Conservation (phyloP, 1,140 invertebrate species). For the Drosophila micromelanica region DNA sequence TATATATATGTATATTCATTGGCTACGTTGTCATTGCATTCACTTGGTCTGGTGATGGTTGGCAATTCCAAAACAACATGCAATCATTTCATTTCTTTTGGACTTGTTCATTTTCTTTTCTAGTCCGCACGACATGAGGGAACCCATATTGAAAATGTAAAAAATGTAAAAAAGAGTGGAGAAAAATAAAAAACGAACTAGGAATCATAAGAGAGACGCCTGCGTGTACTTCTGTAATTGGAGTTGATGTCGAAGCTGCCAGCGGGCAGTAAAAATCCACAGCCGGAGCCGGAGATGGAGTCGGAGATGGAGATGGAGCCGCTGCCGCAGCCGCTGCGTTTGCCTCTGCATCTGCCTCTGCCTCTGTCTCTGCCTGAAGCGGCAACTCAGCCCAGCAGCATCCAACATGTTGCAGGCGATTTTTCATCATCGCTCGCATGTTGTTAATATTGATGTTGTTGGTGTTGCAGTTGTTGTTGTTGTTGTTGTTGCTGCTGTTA, state of each 20-base stretch:
- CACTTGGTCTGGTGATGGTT: constrained; percentile 24
- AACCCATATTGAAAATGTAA: constrained; percentile 59
- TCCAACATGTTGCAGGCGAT: constrained; percentile 81
- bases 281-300: constrained; percentile 7
- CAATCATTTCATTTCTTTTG: constrained; percentile 9
- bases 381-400: constrained; percentile 58
- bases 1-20: neutral
- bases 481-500: constrained; percentile 45
- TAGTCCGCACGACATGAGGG: constrained; percentile 51
- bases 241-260: constrained; percentile 78
- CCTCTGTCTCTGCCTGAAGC: neutral
- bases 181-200: constrained; percentile 48
- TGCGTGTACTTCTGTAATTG: constrained; percentile 81
- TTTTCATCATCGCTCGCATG: constrained; percentile 80
- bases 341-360: neutral
- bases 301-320: constrained; percentile 4
- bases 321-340: constrained; percentile 7
- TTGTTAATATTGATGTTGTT: constrained; percentile 58
- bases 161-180: constrained; percentile 29
- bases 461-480: constrained; percentile 36
- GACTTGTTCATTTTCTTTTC: constrained; percentile 1
- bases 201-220: constrained; percentile 79
- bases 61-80: constrained; percentile 5
- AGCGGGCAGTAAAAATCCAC: constrained; percentile 62
- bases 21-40: constrained; percentile 7